Evolutionary conservation across 2,113 vertebrate genomes (phyloP), one percentile per base, ranked within the genome.

Genomic region (Choloepus hoffmanni): DNA sequence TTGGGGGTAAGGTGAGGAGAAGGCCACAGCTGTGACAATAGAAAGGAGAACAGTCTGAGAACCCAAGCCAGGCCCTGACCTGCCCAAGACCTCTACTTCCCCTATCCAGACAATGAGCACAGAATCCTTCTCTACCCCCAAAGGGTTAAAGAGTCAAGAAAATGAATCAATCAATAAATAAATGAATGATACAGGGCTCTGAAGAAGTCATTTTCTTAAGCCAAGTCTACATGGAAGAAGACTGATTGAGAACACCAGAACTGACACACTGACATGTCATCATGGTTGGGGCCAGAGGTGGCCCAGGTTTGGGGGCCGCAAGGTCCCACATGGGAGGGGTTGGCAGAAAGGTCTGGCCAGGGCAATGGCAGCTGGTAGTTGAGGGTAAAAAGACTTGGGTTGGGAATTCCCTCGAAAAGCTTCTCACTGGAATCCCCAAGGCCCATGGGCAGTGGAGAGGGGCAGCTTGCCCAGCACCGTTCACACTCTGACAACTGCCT

Each of bases 191-290:
- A 81, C n/a, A 48, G 53, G 48, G 60, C 36, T 50, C 55, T 79
- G 65, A 79, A 86, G 43, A 95, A 83, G n/a, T 50, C 62, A 45
- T 83, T 85, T 95, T 88, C 67, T 90, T 81, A 94, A 95, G 28
- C 78, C 60, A 90, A 85, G 53, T 95, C 72, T 82, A 60, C 24
- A 85, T 0, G 26, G 21, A 93, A 92, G 86, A 60, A 85, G 78
- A 79, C 55, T 60, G 73, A 90, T 78, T 24, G 67, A 84, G 67
- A 82, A 55, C 60, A 81, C 81, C 19, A 73, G 28, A 89, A 83
- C 50, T 55, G 79, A 94, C 12, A 50, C 33, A 83, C 58, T 55
- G 79, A 94, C 12, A 50, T 28, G 89, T 63, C 14, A 10, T 50
- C 62, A 18, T 28, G 14, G 21, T 11, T 74, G 43, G 55, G 72